Conservation (phyloP, 2,797 vertebrate genomes). For the Chiroxiphia lanceolata region DNA sequence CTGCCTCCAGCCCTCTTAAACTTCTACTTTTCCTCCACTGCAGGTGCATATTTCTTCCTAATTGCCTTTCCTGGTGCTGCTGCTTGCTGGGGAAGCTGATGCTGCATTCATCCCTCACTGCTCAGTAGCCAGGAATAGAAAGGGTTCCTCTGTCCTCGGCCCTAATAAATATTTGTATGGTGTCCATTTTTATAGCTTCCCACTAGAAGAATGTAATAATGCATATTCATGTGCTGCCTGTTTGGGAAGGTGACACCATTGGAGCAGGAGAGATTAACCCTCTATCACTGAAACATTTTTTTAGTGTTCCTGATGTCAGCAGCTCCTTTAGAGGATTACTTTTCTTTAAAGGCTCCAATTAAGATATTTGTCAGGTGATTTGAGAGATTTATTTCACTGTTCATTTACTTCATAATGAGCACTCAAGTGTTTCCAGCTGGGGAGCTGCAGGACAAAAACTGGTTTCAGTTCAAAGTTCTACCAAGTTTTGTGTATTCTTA, state of each 20-base stretch:
- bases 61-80: neutral
- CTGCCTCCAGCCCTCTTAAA: neutral
- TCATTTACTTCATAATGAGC: neutral
- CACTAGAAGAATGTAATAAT: neutral
- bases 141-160: neutral
- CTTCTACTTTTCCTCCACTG: neutral
- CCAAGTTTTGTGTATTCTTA: neutral
- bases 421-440: neutral
- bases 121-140: neutral
- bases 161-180: neutral
- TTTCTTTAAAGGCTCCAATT: constrained; percentile 4
- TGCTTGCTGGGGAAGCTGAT: neutral
- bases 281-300: neutral
- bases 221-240: neutral
- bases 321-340: constrained; percentile 45
- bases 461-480: neutral
- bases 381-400: neutral
- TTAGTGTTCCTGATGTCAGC: neutral
- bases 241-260: neutral
- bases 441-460: neutral
- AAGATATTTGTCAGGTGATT: neutral
- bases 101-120: neutral
- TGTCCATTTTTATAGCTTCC: neutral
- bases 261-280: constrained; percentile 37
- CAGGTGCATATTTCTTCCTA: neutral